A percentile compares a stretch with the other conserved stretches of the same genome.
These are phyloP conservation scores for Microplitis demolitor DNA, from an alignment of 1,140 invertebrate genomes.

Conservation along the genomic window DNA sequence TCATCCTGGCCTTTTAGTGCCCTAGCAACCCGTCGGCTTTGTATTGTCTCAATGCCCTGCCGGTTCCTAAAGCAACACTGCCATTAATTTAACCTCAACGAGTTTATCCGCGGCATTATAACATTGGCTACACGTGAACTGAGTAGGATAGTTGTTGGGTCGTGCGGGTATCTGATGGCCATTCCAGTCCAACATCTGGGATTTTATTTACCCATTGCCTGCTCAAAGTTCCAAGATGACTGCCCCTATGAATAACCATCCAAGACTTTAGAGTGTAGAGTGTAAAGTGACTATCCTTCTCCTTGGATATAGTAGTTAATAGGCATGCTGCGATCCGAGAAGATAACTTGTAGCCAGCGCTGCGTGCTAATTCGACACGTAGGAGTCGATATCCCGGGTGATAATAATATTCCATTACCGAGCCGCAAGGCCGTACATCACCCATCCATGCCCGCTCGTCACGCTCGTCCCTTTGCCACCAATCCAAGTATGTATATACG, in stretches of 20 bases:
- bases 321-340: not conserved
- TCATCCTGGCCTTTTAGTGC: not conserved
- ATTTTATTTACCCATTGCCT: no score
- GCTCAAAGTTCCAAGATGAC: no score
- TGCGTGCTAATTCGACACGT: slow-evolving; percentile 50
- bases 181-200: no score
- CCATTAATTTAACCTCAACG: slow-evolving; percentile 48
- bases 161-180: not conserved
- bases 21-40: slow-evolving; percentile 33
- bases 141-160: not conserved
- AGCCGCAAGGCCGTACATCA: slow-evolving; percentile 52
- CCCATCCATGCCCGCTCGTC: slow-evolving; percentile 41
- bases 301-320: not conserved
- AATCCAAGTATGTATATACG: not conserved
- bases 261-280: not conserved
- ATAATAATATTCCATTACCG: slow-evolving; percentile 61
- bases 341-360: slow-evolving; percentile 11
- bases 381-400: slow-evolving; percentile 55
- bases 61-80: slow-evolving; percentile 28
- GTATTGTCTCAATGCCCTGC: slow-evolving; percentile 42
- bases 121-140: slow-evolving; percentile 24
- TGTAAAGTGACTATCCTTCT: no score
- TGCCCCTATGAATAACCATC: not conserved
- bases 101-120: slow-evolving; percentile 39
- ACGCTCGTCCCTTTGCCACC: slow-evolving; percentile 47